These are phyloP conservation scores for Connochaetes taurinus DNA, from an alignment of 2,113 vertebrate species.

Conservation along the genomic window DNA sequence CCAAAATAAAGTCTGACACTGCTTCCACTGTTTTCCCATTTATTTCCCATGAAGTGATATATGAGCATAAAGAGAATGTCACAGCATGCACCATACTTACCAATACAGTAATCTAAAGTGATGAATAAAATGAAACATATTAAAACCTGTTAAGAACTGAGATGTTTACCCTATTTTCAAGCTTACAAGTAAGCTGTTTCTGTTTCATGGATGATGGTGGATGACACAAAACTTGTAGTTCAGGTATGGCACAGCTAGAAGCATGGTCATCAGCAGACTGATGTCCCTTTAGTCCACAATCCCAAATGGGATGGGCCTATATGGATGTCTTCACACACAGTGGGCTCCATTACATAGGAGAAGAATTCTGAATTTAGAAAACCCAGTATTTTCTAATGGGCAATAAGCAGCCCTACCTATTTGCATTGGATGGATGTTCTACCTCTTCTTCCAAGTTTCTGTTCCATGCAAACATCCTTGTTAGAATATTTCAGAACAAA, in stretches of 20 bases:
- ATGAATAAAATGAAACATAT: neutral
- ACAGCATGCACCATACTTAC: neutral
- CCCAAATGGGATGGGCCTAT: neutral
- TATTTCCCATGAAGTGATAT: no score
- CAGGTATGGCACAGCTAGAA: neutral
- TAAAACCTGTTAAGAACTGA: neutral
- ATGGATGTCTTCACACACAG: neutral
- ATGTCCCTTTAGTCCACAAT: neutral
- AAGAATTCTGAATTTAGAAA: neutral
- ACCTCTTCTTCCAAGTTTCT: neutral
- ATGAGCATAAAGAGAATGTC: neutral
- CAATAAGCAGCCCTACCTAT: neutral
- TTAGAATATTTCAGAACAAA: neutral
- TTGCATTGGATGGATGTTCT: neutral
- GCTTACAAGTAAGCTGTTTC: neutral
- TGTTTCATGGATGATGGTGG: neutral
- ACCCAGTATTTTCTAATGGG: neutral
- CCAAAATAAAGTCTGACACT: no score
- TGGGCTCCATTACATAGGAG: neutral
- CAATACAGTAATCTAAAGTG: neutral
- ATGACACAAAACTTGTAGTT: neutral
- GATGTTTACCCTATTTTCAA: neutral
- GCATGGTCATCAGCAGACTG: neutral
- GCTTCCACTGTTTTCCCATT: no score
- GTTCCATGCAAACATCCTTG: neutral